Base-by-base conservation (phyloP, 2,888 invertebrate genomes). In the Acleris literana region DNA sequence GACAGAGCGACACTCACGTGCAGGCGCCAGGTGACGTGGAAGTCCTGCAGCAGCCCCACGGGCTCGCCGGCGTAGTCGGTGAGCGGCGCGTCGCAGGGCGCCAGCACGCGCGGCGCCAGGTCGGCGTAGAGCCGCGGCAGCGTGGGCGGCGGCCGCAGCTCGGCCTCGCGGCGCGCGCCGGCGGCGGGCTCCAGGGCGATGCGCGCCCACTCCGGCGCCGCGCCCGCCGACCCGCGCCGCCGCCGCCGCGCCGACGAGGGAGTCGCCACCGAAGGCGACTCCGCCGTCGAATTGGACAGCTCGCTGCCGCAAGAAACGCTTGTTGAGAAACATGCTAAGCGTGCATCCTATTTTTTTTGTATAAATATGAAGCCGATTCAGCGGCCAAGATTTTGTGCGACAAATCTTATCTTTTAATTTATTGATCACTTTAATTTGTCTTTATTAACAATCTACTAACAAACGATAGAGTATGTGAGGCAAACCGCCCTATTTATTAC, bases 41-140 rank as follows among this genome's bases (percentile, higher is more conserved):
- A 91, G 81, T 93, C 92, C 18, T 76, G 64, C 22, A 87, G 81
- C 75, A 89, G 76, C 39, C 92, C 92, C 68, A 91, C 77, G 64
- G 82, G 77, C 68, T 88, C 87, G 51, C 78, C 85, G 20, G 63
- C 74, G 79, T 86, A 86, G 82, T 91, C 90, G 17, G 18, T 62
- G 57, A 92, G 84, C 74, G 80, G 81, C 69, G 72, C 74, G 74
- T 87, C 87, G 63, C 71, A 69, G 43, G 74, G 72, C n/a, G 79
- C 62, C 43, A 80, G 71, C 61, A 74, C 75, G 68, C 91, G 84
- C 72, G 92, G 91, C 83, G 87, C 89, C 77, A 92, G 86, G 81
- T 91, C 89, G 39, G 85, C 70, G 82, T 86, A 89, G 63, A 77
- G 71, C 72, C 89, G 85, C 70, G 92, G 88, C 79, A 92, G 83